phyloP scores from a whole-genome alignment of 2,113 vertebrate genomes.

The Eublepharis macularius region DNA sequence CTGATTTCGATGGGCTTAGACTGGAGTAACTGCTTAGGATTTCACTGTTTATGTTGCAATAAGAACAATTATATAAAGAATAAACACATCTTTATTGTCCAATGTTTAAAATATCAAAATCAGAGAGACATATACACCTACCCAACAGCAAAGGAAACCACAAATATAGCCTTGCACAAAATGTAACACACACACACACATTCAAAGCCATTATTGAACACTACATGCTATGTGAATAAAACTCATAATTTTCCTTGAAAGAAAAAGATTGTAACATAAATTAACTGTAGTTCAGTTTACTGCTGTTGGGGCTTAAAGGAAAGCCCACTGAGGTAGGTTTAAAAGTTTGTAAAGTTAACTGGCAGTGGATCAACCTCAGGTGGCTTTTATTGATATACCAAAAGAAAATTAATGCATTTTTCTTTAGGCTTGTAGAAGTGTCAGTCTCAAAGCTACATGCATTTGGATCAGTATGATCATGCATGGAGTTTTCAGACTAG shows the following conservation, averaged over 20 bases:
- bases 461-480: too few species aligned
- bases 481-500: too few species aligned
- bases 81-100: too few species aligned
- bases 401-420: not conserved
- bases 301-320: not conserved
- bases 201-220: constrained; percentile 22
- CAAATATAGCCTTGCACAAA: constrained; percentile 9
- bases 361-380: not conserved
- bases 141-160: not conserved
- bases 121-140: not conserved
- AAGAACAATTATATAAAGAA: not conserved
- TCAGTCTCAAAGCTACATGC: too few species aligned
- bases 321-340: constrained; percentile 18
- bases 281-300: constrained; percentile 7
- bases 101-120: not conserved
- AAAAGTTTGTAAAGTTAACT: constrained; percentile 9
- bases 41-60: not conserved
- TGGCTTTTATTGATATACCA: not conserved
- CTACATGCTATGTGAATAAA: not conserved
- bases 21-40: too few species aligned
- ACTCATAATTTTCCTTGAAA: constrained; percentile 38
- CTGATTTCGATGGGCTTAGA: too few species aligned
- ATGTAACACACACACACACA: constrained; percentile 7
- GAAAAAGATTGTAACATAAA: not conserved
- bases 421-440: too few species aligned